Conservation (phyloP, 2,888 invertebrate species). For the Branchinecta sandiegonensis region DNA sequence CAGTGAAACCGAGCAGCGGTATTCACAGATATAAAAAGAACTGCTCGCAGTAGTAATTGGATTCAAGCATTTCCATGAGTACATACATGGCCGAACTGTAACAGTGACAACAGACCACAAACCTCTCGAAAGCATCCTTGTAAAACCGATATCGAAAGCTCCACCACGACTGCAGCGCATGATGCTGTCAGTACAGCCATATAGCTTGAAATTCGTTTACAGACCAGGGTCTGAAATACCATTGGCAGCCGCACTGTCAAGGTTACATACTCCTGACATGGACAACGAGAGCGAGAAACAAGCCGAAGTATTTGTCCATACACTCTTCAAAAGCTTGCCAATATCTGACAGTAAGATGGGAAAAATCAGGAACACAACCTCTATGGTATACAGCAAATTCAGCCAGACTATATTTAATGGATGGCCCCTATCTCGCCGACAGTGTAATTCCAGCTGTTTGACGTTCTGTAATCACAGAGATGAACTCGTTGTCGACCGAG, state of each 20-base stretch:
- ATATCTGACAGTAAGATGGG: not conserved
- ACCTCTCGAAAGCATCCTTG: not conserved
- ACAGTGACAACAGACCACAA: not conserved
- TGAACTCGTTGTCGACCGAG: too few species aligned
- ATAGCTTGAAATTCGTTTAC: not conserved
- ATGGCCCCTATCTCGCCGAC: conserved; percentile 3
- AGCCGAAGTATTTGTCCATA: too few species aligned
- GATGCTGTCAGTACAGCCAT: not conserved
- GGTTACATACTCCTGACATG: not conserved
- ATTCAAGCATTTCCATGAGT: not conserved
- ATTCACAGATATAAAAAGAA: conserved; percentile 2
- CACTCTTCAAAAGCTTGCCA: not conserved
- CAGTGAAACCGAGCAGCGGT: conserved; percentile 6
- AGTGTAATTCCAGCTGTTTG: not conserved
- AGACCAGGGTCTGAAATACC: not conserved
- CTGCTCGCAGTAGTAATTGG: conserved; percentile 9
- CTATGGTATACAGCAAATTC: not conserved
- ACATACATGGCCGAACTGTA: not conserved
- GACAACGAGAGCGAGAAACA: not conserved
- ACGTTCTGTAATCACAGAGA: too few species aligned
- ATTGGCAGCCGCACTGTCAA: not conserved
- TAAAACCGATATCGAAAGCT: not conserved
- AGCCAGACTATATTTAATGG: not conserved
- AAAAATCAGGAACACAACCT: not conserved
- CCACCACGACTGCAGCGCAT: conserved; percentile 10